These are phyloP conservation scores for Halcyon leucocephala DNA, from an alignment of 2,797 vertebrate species.

Conservation along the genomic window DNA sequence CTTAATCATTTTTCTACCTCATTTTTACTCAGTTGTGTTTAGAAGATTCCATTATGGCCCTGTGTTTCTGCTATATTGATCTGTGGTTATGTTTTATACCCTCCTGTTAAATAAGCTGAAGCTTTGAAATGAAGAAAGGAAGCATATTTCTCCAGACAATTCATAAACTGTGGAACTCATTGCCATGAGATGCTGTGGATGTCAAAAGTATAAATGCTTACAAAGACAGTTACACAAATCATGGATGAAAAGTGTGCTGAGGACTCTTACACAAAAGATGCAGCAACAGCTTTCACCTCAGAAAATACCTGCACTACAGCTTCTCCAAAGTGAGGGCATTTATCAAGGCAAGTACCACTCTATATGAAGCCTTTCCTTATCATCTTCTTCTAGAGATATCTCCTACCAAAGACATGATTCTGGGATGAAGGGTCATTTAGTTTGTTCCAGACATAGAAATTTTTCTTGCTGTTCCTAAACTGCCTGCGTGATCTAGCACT, in stretches of 20 bases:
- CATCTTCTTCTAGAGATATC: slow-evolving; percentile 1
- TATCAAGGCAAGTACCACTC: background rate
- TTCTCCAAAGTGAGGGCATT: background rate
- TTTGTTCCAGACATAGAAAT: background rate
- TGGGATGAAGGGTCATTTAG: slow-evolving; percentile 13
- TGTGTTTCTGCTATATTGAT: background rate
- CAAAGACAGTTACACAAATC: background rate
- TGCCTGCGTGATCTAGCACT: background rate
- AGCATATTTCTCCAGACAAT: background rate
- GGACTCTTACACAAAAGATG: background rate
- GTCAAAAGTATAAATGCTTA: background rate
- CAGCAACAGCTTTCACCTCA: background rate
- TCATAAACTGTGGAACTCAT: background rate
- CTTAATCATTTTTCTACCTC: background rate
- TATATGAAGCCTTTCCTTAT: background rate
- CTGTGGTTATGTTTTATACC: background rate
- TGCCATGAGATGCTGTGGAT: background rate
- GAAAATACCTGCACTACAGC: background rate
- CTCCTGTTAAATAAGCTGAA: background rate
- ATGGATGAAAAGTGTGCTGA: background rate
- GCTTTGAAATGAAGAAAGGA: background rate
- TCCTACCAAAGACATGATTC: slow-evolving; percentile 2
- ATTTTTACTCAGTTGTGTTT: background rate
- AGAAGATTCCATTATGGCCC: background rate
- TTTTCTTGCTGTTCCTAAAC: background rate